Evolutionary conservation across 2,888 invertebrate species (phyloP).

Genomic region (Lordiphosa fenestrarum): DNA sequence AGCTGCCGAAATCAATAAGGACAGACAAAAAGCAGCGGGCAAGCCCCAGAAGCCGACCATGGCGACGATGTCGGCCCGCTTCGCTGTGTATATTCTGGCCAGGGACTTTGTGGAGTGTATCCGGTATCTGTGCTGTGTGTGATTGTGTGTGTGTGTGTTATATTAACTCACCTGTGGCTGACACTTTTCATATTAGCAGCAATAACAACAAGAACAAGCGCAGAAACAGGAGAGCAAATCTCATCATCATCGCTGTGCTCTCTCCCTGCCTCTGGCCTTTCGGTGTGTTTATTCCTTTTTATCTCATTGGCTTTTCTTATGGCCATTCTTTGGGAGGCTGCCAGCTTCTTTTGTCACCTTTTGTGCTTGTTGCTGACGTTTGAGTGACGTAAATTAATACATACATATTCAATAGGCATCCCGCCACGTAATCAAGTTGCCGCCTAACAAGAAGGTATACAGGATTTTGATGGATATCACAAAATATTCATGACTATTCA

Average conservation of each 20-base stretch:
- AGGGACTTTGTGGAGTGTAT: conserved; percentile 21
- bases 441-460: conserved; percentile 5
- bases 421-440: conserved; percentile 13
- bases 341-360: conserved; percentile 55
- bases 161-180: conserved; percentile 72
- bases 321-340: conserved; percentile 32
- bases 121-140: conserved; percentile 19
- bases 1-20: conserved; percentile 69
- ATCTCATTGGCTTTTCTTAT: conserved; percentile 38
- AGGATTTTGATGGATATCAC: no score
- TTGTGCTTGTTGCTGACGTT: conserved; percentile 42
- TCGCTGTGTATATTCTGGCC: conserved; percentile 23
- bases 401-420: conserved; percentile 39
- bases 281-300: conserved; percentile 23
- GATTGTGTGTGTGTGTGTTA: conserved; percentile 37
- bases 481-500: background rate
- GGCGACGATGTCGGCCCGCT: conserved; percentile 25
- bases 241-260: conserved; percentile 39
- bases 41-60: conserved; percentile 17
- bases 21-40: conserved; percentile 51
- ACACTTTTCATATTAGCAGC: conserved; percentile 58
- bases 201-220: conserved; percentile 27
- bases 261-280: conserved; percentile 16
- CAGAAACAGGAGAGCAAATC: conserved; percentile 23
- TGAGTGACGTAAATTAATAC: conserved; percentile 65